Base-by-base conservation (phyloP, 2,888 invertebrate species). In the Priocnemis perturbator region DNA sequence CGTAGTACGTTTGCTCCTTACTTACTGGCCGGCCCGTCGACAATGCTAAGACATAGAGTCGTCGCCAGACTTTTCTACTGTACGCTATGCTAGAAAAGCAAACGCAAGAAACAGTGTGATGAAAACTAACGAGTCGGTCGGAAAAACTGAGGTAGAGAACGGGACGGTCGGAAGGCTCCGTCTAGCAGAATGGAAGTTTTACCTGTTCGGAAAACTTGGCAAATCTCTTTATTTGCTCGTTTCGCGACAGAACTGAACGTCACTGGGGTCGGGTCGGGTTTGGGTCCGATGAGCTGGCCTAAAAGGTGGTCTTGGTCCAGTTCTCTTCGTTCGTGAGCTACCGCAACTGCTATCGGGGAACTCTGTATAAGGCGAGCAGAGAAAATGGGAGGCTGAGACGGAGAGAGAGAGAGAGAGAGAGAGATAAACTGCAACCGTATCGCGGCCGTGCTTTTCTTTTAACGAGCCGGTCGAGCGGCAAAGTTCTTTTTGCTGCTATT, bases 401-500 rank as follows among this genome's bases (percentile, higher is more conserved):
- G 17, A 44, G 45, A 37, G 15, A 37, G 21, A 37, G 52, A 37
- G 26, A 57, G 20, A 26, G 1, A 47, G 21, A 37, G 50, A 59
- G 60, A 19, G n/a, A 61, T 7, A 37, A 48, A n/a, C 37, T 26
- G 52, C 57, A 17, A 52, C 58, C 53, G 65, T 73, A 66, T 73
- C 63, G 45, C 57, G 63, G 58, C 64, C 67, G 62, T 48, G 64
- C 74, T 70, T 78, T 81, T 77, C 77, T 76, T 79, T 80, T 80
- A 80, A 76, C 76, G 73, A 78, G 69, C 73, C 75, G 74, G 73
- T 75, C 73, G 71, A 80, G 74, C 75, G 71, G 73, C 71, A 73
- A 79, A 80, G 73, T 83, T 83, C 81, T 85, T 83, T 84, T 85
- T 77, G 76, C 76, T 60, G 74, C 81, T 77, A 84, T 84, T 83